These are phyloP conservation scores for Bombus waltoni DNA, from an alignment of 1,140 invertebrate genomes.

Conservation along the genomic window DNA sequence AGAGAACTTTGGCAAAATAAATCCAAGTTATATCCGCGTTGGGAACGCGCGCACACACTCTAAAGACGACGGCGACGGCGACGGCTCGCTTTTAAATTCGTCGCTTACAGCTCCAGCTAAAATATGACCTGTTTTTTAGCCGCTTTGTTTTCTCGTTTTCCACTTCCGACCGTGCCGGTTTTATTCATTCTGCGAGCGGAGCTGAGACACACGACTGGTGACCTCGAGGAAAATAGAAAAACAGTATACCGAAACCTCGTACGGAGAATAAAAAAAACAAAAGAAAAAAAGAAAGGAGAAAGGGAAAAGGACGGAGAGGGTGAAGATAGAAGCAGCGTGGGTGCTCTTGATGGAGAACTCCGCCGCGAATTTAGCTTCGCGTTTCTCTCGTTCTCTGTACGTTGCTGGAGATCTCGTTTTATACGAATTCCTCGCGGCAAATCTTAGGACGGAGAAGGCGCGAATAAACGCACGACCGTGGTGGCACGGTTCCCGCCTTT, in stretches of 20 bases:
- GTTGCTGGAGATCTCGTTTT: background rate
- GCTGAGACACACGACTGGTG: background rate
- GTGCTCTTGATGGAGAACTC: background rate
- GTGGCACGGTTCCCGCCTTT: background rate
- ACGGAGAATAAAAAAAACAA: background rate
- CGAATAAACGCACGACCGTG: no score
- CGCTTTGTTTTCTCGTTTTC: slow-evolving; percentile 12
- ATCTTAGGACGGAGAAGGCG: no score
- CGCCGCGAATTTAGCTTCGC: background rate
- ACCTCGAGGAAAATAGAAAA: slow-evolving; percentile 25
- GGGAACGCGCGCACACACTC: no score
- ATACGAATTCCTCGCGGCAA: background rate
- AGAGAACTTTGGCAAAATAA: background rate
- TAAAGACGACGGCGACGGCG: background rate
- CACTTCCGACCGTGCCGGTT: background rate
- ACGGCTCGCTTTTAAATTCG: background rate
- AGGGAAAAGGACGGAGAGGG: no score
- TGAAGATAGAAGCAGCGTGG: background rate
- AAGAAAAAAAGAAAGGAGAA: no score
- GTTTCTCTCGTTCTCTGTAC: background rate
- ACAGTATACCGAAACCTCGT: slow-evolving; percentile 17
- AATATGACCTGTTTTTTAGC: slow-evolving; percentile 11
- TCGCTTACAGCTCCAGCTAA: background rate
- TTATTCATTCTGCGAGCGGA: slow-evolving; percentile 20
- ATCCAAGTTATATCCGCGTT: background rate